Evolutionary conservation across 2,113 vertebrate species (phyloP).

Genomic region (Hippocampus barbouri): DNA sequence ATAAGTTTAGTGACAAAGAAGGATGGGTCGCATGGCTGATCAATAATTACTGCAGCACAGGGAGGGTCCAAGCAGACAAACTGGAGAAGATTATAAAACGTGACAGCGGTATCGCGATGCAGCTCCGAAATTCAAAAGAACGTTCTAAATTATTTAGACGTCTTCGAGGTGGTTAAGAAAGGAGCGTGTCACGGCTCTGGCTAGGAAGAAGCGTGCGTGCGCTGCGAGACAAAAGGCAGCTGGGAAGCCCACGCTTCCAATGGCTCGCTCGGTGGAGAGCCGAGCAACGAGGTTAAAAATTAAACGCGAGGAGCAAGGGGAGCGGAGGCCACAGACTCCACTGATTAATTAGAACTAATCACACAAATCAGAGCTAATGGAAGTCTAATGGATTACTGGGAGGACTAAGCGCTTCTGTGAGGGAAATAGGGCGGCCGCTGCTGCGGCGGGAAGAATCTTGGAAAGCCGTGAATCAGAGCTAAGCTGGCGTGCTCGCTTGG

Average conservation of each 20-base stretch:
- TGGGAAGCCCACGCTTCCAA: slow-evolving; percentile 38
- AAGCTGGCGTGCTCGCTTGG: slow-evolving; percentile 7
- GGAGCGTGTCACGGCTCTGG: slow-evolving; percentile 1
- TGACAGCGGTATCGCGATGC: slow-evolving; percentile 13
- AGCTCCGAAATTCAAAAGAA: slow-evolving; percentile 4
- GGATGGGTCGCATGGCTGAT: slow-evolving; percentile 44
- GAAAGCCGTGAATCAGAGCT: slow-evolving; percentile 36
- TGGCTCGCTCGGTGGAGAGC: slow-evolving; percentile 56
- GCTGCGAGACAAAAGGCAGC: slow-evolving; percentile 20
- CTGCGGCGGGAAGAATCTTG: slow-evolving; percentile 12
- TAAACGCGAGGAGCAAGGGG: slow-evolving; percentile 58
- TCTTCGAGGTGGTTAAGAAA: not conserved
- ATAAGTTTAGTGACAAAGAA: slow-evolving; percentile 65
- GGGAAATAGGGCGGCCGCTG: slow-evolving; percentile 28
- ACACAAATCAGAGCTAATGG: slow-evolving; percentile 67
- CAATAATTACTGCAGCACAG: slow-evolving; percentile 41
- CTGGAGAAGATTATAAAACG: slow-evolving; percentile 38
- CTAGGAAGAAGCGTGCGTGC: slow-evolving; percentile 13
- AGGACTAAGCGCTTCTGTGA: slow-evolving; percentile 38
- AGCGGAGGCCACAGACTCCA: slow-evolving; percentile 53
- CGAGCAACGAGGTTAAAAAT: slow-evolving; percentile 65
- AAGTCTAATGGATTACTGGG: slow-evolving; percentile 65
- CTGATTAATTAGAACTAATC: slow-evolving; percentile 74
- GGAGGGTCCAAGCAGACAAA: slow-evolving; percentile 23
- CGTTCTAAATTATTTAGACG: slow-evolving; percentile 15